Conservation (phyloP, 1,140 invertebrate genomes). For the Neoseiulus cucumeris region DNA sequence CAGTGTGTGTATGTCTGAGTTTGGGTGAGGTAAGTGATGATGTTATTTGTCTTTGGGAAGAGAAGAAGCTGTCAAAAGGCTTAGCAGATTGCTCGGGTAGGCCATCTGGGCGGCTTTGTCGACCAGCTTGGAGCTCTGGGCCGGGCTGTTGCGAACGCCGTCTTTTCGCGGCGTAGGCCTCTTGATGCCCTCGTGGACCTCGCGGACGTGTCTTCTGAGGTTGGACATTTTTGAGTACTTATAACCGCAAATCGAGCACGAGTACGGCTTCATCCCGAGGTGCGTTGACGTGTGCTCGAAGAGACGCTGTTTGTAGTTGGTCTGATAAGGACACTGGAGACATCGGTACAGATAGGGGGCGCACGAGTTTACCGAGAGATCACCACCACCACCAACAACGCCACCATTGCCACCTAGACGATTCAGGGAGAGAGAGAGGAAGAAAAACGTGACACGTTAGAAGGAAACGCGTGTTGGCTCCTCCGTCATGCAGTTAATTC, state of each 20-base stretch:
- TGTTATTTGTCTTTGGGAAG: no score
- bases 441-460: no score
- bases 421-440: no score
- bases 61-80: background rate
- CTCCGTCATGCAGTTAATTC: no score
- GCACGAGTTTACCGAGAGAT: background rate
- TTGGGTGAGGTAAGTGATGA: no score
- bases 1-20: no score
- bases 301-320: constrained; percentile 7
- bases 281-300: constrained; percentile 6
- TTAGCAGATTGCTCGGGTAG: constrained; percentile 8
- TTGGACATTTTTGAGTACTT: constrained; percentile 11
- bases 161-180: background rate
- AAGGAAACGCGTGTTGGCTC: no score
- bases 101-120: constrained; percentile 7
- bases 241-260: constrained; percentile 9
- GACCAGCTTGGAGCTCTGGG: constrained; percentile 9
- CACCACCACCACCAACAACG: background rate
- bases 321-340: constrained; percentile 4
- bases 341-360: constrained; percentile 1
- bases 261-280: constrained; percentile 1
- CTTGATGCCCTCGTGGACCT: constrained; percentile 8
- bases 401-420: no score
- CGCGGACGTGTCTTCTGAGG: background rate
- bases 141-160: background rate